Conservation (phyloP, 2,888 invertebrate species). For the Apotomis capreana region DNA sequence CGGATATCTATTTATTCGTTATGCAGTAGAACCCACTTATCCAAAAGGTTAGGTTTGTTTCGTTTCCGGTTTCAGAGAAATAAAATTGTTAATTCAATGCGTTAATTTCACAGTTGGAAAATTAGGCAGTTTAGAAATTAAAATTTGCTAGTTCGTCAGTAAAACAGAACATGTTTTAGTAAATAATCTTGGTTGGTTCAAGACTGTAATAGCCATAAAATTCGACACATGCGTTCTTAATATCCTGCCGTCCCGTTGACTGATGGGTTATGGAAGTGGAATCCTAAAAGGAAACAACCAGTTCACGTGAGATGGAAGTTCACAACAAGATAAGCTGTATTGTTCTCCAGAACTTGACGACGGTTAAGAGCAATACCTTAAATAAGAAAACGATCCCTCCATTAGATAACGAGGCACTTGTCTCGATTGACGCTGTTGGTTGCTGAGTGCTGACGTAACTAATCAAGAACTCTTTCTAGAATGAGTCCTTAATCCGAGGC, state of each 20-base stretch:
- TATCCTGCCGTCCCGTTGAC: background rate
- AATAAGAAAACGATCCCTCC: slow-evolving; percentile 23
- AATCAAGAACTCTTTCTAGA: slow-evolving; percentile 33
- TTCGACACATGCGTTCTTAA: background rate
- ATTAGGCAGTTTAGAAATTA: no score
- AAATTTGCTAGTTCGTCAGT: no score
- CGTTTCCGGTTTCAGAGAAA: no score
- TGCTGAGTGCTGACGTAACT: background rate
- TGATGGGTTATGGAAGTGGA: background rate
- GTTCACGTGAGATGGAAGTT: background rate
- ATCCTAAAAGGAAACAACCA: background rate
- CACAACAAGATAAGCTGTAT: background rate
- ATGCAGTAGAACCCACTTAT: no score
- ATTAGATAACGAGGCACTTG: slow-evolving; percentile 35
- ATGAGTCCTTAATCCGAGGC: slow-evolving; percentile 35
- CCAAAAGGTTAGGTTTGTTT: no score
- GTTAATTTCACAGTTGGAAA: no score
- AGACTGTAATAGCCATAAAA: no score
- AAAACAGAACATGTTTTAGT: no score
- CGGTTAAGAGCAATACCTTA: background rate
- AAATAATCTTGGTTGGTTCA: no score
- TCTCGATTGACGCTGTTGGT: slow-evolving; percentile 12
- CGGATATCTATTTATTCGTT: no score
- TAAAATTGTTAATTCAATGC: no score
- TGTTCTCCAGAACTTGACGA: background rate